Conservation (phyloP, 2,113 vertebrate genomes). For the Scatophagus argus region DNA sequence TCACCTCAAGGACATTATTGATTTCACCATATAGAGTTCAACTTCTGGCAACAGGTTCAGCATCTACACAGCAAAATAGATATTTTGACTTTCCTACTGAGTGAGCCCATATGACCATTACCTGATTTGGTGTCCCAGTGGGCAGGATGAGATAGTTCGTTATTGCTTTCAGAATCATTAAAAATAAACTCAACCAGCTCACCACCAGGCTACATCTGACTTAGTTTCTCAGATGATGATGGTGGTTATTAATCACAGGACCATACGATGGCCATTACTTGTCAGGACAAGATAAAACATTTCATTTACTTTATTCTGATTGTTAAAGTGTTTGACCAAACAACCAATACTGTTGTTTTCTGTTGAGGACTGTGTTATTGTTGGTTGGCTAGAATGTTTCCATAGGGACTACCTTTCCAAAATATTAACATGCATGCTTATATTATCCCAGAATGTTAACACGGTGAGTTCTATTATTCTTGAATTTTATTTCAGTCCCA, state of each 20-base stretch:
- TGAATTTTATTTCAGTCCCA: slow-evolving; percentile 44
- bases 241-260: neutral
- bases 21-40: neutral
- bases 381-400: slow-evolving; percentile 8
- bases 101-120: neutral
- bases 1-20: neutral
- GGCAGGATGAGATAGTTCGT: neutral
- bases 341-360: neutral
- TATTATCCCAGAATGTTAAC: slow-evolving; percentile 41
- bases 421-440: slow-evolving; percentile 33
- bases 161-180: neutral
- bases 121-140: neutral
- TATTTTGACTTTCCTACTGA: neutral
- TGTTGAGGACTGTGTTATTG: neutral
- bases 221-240: neutral
- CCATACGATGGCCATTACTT: neutral
- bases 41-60: neutral
- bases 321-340: neutral
- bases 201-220: neutral
- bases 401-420: slow-evolving; percentile 14
- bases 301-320: neutral
- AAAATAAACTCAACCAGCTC: too few species aligned
- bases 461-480: slow-evolving; percentile 33
- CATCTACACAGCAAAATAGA: neutral
- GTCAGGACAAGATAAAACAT: slow-evolving; percentile 1